Base-by-base conservation (phyloP, 2,888 invertebrate species). In the Timema cristinae region DNA sequence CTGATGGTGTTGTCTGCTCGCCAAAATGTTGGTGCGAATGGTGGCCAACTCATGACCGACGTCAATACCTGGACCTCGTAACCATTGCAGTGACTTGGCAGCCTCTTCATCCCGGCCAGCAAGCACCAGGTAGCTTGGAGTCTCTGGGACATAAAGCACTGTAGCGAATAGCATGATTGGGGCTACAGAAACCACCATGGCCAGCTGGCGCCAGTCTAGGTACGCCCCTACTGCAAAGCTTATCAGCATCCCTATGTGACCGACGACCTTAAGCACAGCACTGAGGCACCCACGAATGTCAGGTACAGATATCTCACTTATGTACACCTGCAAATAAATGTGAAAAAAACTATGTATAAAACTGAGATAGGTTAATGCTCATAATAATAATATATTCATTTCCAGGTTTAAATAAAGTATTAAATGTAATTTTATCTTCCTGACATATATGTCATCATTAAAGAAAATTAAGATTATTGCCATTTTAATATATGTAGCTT, bases 251-350 rank as follows among this genome's bases (percentile, higher is more conserved):
- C 96, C 96, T 51, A 93, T 86, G 80, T 94, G 94, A 16, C 93
- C 91, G 75, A 91, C 90, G 76, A 95, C 89, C 82, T 96, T 96
- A 75, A 94, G 86, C 73, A 94, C 89, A 7, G 94, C 92, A 79
- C 94, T 94, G 72, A 96, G 85, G 77, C 93, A 91, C 49, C 95
- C 96, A 50, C 96, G 87, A 76, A 94, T 91, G 74, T 92, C 91
- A 2, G 94, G 92, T 47, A 93, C 91, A 49, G 95, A 91, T 79
- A 95, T 94, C 84, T 97, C 96, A 79, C 94, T 94, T 79, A 96
- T 91, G 85, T 95, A 97, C 32, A 95, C 93, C 90, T 86, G 87
- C 77, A 83, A 32, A 32, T 32, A 32, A 32, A 32, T 32, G 32
- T 32, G 32, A 32, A 32, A 32, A 32, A 32, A 32, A 4, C 32